Conservation (phyloP, 2,113 vertebrate genomes). For the Oncorhynchus masou region DNA sequence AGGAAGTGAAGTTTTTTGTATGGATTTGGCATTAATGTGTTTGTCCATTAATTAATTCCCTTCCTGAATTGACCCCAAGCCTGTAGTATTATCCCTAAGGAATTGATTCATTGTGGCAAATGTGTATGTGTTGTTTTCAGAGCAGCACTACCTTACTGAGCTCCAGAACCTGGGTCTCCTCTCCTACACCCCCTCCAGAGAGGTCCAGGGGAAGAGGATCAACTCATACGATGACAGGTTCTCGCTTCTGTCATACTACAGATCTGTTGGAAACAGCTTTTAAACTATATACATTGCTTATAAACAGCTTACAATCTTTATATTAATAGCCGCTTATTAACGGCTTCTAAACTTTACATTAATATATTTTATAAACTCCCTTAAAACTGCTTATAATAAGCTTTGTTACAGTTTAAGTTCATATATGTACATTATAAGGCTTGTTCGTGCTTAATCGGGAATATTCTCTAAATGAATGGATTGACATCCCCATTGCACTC, state of each 20-base stretch:
- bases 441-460: neutral
- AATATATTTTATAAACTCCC: neutral
- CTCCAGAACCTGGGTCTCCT: constrained; percentile 80
- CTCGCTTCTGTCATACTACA: neutral
- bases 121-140: constrained; percentile 57
- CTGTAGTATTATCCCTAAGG: no score
- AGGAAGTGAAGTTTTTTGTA: neutral
- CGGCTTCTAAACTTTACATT: neutral
- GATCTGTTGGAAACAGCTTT: neutral
- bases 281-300: neutral
- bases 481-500: neutral
- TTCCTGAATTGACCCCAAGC: no score
- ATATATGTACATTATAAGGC: neutral
- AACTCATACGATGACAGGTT: constrained; percentile 87
- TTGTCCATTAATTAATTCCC: no score
- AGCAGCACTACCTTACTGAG: constrained; percentile 79
- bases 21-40: neutral
- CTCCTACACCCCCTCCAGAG: constrained; percentile 83
- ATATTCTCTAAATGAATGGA: neutral
- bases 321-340: neutral
- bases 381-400: neutral
- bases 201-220: constrained; percentile 82
- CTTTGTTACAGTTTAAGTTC: neutral
- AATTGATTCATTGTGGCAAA: no score
- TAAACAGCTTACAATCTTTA: neutral